These are phyloP conservation scores for Apodemus speciosus DNA, from an alignment of 2,113 vertebrate genomes.

Conservation along the genomic window DNA sequence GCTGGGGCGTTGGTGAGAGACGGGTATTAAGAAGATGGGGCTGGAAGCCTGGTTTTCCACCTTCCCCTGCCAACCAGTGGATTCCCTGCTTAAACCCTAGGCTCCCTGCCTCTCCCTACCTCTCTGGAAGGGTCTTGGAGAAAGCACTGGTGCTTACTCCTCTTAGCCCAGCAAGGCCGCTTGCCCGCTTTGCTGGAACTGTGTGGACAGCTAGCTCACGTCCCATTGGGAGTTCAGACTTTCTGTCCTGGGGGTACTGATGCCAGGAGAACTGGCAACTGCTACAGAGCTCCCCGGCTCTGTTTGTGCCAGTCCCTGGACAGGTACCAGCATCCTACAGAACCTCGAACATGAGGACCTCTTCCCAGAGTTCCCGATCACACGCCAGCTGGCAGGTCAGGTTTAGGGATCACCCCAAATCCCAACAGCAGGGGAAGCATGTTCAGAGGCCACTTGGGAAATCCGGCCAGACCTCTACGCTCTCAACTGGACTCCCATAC, in stretches of 20 bases:
- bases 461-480: background rate
- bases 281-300: background rate
- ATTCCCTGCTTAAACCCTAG: background rate
- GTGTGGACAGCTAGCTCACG: slow-evolving; percentile 20
- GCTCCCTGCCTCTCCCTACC: background rate
- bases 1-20: background rate
- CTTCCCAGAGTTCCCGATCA: background rate
- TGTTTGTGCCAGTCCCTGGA: background rate
- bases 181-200: slow-evolving; percentile 10
- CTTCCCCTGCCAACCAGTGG: background rate
- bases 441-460: background rate
- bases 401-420: background rate
- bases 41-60: background rate
- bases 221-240: background rate
- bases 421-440: background rate
- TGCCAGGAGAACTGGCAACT: slow-evolving; percentile 28
- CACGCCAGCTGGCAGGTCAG: background rate
- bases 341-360: background rate
- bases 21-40: background rate
- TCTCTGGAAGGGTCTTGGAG: slow-evolving; percentile 7
- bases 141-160: background rate
- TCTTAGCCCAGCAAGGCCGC: background rate
- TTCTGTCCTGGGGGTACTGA: slow-evolving; percentile 39
- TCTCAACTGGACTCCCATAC: background rate
- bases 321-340: background rate